Percentiles rank a stretch among this genome's conserved stretches.
These are phyloP conservation scores for Rhyzopertha dominica DNA, from an alignment of 1,140 invertebrate species.

Conservation along the genomic window DNA sequence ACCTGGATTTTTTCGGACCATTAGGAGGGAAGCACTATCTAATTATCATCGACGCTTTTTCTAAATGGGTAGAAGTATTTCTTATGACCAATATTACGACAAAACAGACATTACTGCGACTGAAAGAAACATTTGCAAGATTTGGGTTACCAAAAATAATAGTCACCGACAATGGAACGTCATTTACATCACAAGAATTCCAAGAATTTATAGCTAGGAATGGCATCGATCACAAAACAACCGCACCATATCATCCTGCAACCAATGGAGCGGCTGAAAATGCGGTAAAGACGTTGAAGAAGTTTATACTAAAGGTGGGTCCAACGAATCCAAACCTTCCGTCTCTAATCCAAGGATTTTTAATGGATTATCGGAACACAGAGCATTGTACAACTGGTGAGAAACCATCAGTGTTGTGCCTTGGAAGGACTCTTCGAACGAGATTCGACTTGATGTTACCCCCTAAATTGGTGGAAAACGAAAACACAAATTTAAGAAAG, in stretches of 20 bases:
- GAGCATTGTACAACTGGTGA: conserved; percentile 22
- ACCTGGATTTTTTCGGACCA: conserved; percentile 10
- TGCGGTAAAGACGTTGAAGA: conserved; percentile 43
- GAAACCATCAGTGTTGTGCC: conserved; percentile 20
- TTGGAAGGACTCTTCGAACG: conserved; percentile 23
- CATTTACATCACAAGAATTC: no score
- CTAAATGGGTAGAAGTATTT: conserved; percentile 11
- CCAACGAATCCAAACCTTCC: conserved; percentile 4
- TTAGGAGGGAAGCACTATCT: conserved; percentile 7
- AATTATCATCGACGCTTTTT: conserved; percentile 10
- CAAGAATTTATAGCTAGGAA: conserved; percentile 4
- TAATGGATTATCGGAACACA: conserved; percentile 29
- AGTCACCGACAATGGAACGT: no score
- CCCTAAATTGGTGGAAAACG: no score
- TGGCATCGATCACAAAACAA: conserved; percentile 22
- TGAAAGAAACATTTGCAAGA: no score
- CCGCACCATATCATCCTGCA: conserved; percentile 38
- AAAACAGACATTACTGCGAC: no score
- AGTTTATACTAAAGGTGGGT: conserved; percentile 32
- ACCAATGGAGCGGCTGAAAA: conserved; percentile 44
- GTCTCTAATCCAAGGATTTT: conserved; percentile 16
- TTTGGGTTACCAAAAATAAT: no score
- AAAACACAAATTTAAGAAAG: conserved; percentile 1
- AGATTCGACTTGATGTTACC: conserved; percentile 17
- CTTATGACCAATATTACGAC: conserved; percentile 4